Conservation (phyloP, 1,140 invertebrate genomes). For the Zeugodacus cucurbitae region DNA sequence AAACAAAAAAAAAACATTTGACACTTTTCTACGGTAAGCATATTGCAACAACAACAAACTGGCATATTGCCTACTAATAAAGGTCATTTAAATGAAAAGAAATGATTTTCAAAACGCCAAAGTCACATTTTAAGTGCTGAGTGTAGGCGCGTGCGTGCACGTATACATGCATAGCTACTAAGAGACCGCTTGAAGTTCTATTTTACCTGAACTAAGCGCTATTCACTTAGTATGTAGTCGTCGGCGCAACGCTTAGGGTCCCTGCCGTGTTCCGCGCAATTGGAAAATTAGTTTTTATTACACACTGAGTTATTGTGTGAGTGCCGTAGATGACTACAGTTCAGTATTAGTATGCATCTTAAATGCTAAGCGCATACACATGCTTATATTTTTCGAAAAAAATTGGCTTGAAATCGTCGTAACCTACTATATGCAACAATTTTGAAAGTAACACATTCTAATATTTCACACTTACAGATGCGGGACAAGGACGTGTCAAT, state of each 20-base stretch:
- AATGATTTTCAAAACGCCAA: too few relatives aligned
- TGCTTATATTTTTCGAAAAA: too few relatives aligned
- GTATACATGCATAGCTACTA: neutral
- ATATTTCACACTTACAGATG: constrained; percentile 47
- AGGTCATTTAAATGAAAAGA: too few relatives aligned
- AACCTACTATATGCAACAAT: too few relatives aligned
- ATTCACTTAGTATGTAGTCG: neutral
- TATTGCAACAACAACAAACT: neutral
- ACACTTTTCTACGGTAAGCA: neutral
- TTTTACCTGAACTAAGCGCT: neutral
- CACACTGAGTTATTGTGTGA: neutral
- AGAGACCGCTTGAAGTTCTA: neutral
- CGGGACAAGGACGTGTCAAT: constrained; percentile 84
- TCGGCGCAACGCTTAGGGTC: neutral
- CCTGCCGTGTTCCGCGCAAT: neutral
- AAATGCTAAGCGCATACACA: too few relatives aligned
- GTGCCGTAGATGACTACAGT: too few relatives aligned
- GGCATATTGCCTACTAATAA: too few relatives aligned
- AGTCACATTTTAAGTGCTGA: neutral
- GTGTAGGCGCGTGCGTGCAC: neutral
- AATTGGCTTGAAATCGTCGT: too few relatives aligned
- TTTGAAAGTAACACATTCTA: too few relatives aligned
- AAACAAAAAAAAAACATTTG: neutral
- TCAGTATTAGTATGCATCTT: too few relatives aligned
- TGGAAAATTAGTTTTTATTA: neutral